Conservation (phyloP, 1,140 invertebrate species). For the Euschistus heros region DNA sequence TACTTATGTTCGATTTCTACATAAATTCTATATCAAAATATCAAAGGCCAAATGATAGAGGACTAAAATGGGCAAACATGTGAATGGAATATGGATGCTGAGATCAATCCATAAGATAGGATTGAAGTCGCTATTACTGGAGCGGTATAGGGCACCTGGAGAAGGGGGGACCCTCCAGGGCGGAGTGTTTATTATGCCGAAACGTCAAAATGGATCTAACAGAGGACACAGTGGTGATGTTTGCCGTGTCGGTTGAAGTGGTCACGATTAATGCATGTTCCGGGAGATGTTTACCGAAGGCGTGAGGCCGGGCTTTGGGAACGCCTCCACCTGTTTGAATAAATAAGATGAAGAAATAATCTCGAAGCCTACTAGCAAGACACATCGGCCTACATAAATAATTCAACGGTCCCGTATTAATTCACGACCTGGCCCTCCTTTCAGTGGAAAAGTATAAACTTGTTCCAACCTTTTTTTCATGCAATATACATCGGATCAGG, state of each 20-base stretch:
- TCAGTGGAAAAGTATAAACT: background rate
- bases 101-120: too few relatives aligned
- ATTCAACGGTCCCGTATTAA: constrained; percentile 24
- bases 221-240: background rate
- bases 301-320: constrained; percentile 14
- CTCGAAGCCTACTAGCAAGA: constrained; percentile 9
- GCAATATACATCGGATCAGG: background rate
- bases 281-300: background rate
- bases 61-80: too few relatives aligned
- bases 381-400: constrained; percentile 21
- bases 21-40: too few relatives aligned
- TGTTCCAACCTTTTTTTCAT: background rate
- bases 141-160: too few relatives aligned
- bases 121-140: too few relatives aligned
- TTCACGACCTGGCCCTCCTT: constrained; percentile 17
- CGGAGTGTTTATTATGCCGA: background rate
- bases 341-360: constrained; percentile 25
- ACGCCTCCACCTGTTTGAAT: constrained; percentile 22
- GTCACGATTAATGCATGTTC: constrained; percentile 9
- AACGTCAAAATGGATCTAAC: background rate
- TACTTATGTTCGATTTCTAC: too few relatives aligned
- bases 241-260: constrained; percentile 1
- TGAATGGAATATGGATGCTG: too few relatives aligned
- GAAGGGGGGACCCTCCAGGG: too few relatives aligned
- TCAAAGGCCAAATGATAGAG: too few relatives aligned